Evolutionary conservation across 2,888 invertebrate species (phyloP), one percentile per base, ranked within the genome.

Genomic region (Synergus itoensis): DNA sequence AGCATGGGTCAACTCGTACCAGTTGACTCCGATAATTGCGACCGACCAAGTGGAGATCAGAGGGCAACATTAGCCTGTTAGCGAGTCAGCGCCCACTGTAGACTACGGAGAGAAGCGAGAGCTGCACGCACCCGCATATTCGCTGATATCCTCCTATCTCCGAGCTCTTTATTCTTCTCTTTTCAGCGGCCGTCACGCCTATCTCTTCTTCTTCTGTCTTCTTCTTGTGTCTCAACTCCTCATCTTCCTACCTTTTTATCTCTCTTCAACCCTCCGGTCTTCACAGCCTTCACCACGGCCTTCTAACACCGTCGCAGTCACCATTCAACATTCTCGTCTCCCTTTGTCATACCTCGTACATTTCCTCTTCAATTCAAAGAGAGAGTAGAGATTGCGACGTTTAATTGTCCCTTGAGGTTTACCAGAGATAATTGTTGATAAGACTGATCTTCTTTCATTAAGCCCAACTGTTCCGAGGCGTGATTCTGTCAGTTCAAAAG

Each of bases 11-110:
- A 90, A 90, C 88, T 88, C 85, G 88, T 88, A 88, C 90, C 88
- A 90, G 88, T 90, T 90, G 90, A 90, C 90, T 89, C 86, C 87
- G 88, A 89, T 90, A 90, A 90, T 90, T 88, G 88, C 85, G 86
- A 85, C 86, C 84, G 82, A 80, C 83, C 84, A 80, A 85, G 84
- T 84, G 85, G 83, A 81, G 89, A 86, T 88, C 89, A 88, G 89
- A 90, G 89, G 89, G 88, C 90, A 89, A 86, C 90, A 90, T 90
- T 90, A 89, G 90, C 89, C 89, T 87, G 89, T 90, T 89, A 90
- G 86, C 78, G 79, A 81, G 77, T 77, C 79, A 81, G 73, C 77
- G 79, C 77, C 77, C 77, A 64, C 57, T 76, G 77, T 57, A 45
- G 65, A 77, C 75, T 53, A 45, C 43, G 53, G 73, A 73, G 21